Percentiles rank a stretch among this genome's conserved stretches.
Conservation (phyloP, 2,797 vertebrate genomes). For the Phylloscopus collybita region DNA sequence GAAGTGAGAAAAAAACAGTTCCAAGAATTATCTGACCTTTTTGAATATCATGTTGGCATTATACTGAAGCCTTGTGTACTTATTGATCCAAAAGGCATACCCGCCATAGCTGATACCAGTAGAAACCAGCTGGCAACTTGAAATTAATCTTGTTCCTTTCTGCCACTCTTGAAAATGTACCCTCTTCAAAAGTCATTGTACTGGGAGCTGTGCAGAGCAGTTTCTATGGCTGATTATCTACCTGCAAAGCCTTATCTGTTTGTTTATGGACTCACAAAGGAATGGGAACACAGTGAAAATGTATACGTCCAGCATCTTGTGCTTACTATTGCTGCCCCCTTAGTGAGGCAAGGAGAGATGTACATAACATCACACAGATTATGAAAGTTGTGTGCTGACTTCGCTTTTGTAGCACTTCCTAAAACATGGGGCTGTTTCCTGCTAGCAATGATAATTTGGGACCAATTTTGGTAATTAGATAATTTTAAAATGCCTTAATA, state of each 20-base stretch:
- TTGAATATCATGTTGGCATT: background rate
- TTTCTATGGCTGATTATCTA: background rate
- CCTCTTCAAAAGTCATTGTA: background rate
- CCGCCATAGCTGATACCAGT: background rate
- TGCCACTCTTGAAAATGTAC: background rate
- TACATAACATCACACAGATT: background rate
- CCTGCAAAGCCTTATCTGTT: background rate
- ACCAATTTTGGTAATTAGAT: slow-evolving; percentile 15
- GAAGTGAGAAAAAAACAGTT: background rate
- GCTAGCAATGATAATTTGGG: background rate
- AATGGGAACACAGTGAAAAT: background rate
- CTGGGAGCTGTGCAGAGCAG: background rate
- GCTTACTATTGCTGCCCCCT: background rate
- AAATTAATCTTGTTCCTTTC: background rate
- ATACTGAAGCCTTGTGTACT: background rate
- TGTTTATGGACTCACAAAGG: background rate
- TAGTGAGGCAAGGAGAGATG: background rate
- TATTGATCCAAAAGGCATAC: background rate
- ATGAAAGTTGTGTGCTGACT: background rate
- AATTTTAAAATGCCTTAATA: slow-evolving; percentile 7
- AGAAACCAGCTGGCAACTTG: background rate
- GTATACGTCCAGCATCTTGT: accelerated
- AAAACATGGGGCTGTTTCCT: background rate
- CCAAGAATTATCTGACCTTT: background rate
- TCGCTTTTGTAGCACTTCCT: background rate